Conservation (phyloP, 2,113 vertebrate genomes). For the Python bivittatus region DNA sequence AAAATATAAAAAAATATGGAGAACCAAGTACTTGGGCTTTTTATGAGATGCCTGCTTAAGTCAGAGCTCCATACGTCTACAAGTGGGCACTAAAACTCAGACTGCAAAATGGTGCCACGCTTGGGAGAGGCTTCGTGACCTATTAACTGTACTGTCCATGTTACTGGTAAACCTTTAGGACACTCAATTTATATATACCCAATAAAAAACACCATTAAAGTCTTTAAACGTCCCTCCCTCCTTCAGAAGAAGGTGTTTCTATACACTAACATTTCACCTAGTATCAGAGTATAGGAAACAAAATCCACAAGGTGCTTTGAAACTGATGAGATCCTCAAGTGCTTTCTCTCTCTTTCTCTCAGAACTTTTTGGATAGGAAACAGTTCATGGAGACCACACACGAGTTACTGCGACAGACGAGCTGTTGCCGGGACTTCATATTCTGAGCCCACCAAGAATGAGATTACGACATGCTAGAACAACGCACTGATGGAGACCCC, state of each 20-base stretch:
- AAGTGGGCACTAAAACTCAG: slow-evolving; percentile 73
- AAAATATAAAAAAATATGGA: slow-evolving; percentile 77
- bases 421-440: slow-evolving; percentile 73
- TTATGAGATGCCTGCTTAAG: slow-evolving; percentile 65
- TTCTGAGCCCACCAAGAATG: slow-evolving; percentile 55
- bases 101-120: slow-evolving; percentile 72
- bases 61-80: slow-evolving; percentile 65
- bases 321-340: slow-evolving; percentile 85
- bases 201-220: slow-evolving; percentile 77
- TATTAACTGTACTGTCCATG: slow-evolving; percentile 73
- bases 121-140: slow-evolving; percentile 50
- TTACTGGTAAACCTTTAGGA: slow-evolving; percentile 82
- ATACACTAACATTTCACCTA: slow-evolving; percentile 84
- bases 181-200: slow-evolving; percentile 78
- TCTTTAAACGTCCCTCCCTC: slow-evolving; percentile 77
- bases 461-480: slow-evolving; percentile 97
- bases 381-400: slow-evolving; percentile 81
- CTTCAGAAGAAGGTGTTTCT: slow-evolving; percentile 76
- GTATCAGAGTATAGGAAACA: slow-evolving; percentile 79
- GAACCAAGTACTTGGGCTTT: slow-evolving; percentile 65
- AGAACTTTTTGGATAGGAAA: slow-evolving; percentile 75
- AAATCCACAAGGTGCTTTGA: slow-evolving; percentile 88
- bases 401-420: slow-evolving; percentile 79
- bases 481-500: slow-evolving; percentile 97
- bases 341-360: slow-evolving; percentile 75